Percentiles rank a stretch among this genome's conserved stretches.
Conservation (phyloP, 53 echinoderm and acorn worm species). For the Mesocentrotus franciscanus region DNA sequence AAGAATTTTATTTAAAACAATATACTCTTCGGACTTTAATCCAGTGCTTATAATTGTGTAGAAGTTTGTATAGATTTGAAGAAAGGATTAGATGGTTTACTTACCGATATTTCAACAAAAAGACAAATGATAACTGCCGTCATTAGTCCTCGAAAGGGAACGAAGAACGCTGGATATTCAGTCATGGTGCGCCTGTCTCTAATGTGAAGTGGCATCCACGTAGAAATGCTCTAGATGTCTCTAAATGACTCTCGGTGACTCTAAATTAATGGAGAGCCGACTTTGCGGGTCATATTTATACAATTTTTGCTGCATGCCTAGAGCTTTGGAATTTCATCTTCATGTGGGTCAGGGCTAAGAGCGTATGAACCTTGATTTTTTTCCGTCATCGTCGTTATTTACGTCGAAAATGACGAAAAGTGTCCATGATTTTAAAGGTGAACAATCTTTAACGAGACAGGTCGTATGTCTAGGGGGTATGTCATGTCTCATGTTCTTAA, state of each 20-base stretch:
- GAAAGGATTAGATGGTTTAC: background rate
- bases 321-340: background rate
- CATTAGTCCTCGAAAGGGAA: background rate
- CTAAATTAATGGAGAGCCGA: background rate
- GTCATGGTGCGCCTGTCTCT: background rate
- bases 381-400: background rate
- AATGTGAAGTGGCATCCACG: background rate
- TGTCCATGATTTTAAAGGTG: background rate
- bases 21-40: background rate
- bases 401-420: background rate
- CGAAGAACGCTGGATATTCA: background rate
- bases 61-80: background rate
- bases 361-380: background rate
- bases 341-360: background rate
- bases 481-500: background rate
- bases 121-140: background rate
- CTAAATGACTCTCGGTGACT: background rate
- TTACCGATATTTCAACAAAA: background rate
- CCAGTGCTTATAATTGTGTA: background rate
- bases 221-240: background rate
- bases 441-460: slow-evolving; percentile 3
- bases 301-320: background rate
- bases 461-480: background rate
- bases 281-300: background rate
- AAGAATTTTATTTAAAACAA: no score